A percentile compares a stretch with the other conserved stretches of the same genome.
phyloP scores from a whole-genome alignment of 2,888 invertebrate genomes.

The Dynastes grantii region DNA sequence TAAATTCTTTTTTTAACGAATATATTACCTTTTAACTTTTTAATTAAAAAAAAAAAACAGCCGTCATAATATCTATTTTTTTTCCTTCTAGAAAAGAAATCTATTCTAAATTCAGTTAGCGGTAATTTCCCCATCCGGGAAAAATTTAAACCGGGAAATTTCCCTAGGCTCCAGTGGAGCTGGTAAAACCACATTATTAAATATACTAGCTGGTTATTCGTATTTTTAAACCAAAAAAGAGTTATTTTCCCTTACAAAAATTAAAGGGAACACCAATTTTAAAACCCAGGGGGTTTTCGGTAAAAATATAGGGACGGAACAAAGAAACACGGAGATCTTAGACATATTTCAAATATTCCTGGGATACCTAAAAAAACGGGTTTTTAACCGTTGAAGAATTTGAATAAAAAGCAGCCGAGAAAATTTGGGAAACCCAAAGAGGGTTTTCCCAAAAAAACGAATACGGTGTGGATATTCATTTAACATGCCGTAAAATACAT shows the following conservation, averaged over 20 bases:
- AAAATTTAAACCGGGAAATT: conserved; percentile 48
- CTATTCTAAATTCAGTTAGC: conserved; percentile 76
- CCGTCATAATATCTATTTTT: no score
- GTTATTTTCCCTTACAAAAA: no score
- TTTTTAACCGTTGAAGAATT: conserved; percentile 82
- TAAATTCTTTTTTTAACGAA: no score
- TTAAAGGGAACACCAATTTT: not conserved
- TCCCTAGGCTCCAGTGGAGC: conserved; percentile 52
- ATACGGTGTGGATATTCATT: conserved; percentile 73
- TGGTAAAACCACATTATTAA: conserved; percentile 53
- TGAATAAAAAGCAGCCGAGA: conserved; percentile 81
- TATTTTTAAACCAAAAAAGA: conserved; percentile 8
- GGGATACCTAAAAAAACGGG: no score
- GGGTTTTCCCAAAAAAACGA: no score
- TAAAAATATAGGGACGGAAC: no score
- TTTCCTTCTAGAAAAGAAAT: conserved; percentile 32
- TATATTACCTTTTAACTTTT: no score
- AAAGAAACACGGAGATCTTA: no score
- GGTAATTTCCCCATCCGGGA: conserved; percentile 47
- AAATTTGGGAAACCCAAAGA: no score
- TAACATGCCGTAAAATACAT: not conserved
- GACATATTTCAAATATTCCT: no score
- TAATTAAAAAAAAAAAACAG: no score
- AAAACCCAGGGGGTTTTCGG: no score
- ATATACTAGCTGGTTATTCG: conserved; percentile 51